A percentile compares a stretch with the other conserved stretches of the same genome.
These are phyloP conservation scores for Cerastoderma edule DNA, from an alignment of 2,888 invertebrate species.

Conservation along the genomic window DNA sequence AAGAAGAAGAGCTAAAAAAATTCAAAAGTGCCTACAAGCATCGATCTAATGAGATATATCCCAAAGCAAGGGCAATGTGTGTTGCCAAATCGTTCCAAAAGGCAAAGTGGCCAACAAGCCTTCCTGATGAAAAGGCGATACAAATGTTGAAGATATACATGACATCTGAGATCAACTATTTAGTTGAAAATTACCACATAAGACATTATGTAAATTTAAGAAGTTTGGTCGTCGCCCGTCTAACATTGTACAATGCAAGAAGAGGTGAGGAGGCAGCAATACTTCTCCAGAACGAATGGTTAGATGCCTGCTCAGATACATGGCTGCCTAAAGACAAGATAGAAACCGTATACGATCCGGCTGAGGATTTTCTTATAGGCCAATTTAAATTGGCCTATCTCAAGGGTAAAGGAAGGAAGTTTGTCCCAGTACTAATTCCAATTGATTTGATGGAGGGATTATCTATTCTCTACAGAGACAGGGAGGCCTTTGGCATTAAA, in stretches of 20 bases:
- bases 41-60: constrained; percentile 20
- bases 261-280: constrained; percentile 49
- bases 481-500: constrained; percentile 37
- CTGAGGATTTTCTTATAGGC: constrained; percentile 50
- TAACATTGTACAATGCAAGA: constrained; percentile 53
- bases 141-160: constrained; percentile 33
- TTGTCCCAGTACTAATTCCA: constrained; percentile 56
- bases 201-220: constrained; percentile 38
- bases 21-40: constrained; percentile 26
- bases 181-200: constrained; percentile 21
- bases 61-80: constrained; percentile 21
- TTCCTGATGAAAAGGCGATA: constrained; percentile 34
- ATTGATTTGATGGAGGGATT: constrained; percentile 38
- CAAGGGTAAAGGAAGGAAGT: constrained; percentile 53
- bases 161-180: constrained; percentile 26
- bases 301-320: constrained; percentile 27
- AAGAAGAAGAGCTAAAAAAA: constrained; percentile 16
- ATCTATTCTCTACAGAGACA: constrained; percentile 34
- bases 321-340: constrained; percentile 41
- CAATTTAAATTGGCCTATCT: constrained; percentile 50
- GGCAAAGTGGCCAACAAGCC: constrained; percentile 29
- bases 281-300: constrained; percentile 28
- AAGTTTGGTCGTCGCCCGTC: constrained; percentile 46
- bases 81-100: constrained; percentile 35
- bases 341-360: constrained; percentile 43